Evolutionary conservation across 92 coral and sea anemone genomes (phyloP).

Genomic region (Meandrina meandrites): DNA sequence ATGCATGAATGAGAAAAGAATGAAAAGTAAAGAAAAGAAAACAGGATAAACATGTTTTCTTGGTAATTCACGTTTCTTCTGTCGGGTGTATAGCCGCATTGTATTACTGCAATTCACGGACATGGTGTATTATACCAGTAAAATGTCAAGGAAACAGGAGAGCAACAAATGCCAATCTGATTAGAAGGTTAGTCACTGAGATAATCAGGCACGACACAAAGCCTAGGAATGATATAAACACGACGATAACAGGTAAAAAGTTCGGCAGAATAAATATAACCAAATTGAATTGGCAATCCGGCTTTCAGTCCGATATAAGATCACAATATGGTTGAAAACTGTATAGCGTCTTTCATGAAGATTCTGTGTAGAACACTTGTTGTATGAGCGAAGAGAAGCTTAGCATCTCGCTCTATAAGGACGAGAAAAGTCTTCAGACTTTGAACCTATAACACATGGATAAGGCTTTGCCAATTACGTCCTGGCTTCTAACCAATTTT

Average conservation of each 20-base stretch:
- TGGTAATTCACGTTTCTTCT: background rate
- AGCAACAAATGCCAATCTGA: background rate
- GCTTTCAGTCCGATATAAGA: too few relatives aligned
- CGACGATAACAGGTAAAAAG: background rate
- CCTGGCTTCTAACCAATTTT: conserved; percentile 99
- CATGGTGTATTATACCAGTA: background rate
- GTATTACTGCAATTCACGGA: background rate
- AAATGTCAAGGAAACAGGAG: background rate
- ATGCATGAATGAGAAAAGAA: background rate
- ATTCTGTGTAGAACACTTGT: too few relatives aligned
- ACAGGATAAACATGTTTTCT: background rate
- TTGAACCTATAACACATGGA: conserved; percentile 99
- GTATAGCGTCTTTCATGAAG: too few relatives aligned
- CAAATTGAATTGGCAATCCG: background rate
- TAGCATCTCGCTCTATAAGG: conserved; percentile 99
- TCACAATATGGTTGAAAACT: too few relatives aligned
- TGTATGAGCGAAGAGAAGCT: conserved; percentile 99
- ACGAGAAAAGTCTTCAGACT: conserved; percentile 99
- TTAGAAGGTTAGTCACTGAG: background rate
- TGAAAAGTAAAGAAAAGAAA: background rate
- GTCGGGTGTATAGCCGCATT: background rate
- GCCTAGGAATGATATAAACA: background rate
- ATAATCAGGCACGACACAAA: background rate
- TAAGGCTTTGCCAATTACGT: conserved; percentile 99
- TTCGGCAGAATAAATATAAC: background rate